These are phyloP conservation scores for Phyllostomus hastatus DNA, from an alignment of 2,113 vertebrate genomes.

Conservation along the genomic window DNA sequence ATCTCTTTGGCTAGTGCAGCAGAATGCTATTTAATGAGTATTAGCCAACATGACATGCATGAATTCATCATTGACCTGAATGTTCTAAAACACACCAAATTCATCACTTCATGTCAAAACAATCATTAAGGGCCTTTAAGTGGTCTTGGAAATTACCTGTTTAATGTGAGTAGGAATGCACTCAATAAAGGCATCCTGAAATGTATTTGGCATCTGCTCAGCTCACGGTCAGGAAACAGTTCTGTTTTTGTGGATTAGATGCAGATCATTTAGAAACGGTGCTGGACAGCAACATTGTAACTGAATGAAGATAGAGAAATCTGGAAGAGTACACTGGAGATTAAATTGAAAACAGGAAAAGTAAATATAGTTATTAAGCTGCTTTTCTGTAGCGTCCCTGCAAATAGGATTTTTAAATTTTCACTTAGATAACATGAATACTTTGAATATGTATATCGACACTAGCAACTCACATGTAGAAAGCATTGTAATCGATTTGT, in stretches of 20 bases:
- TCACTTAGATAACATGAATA: background rate
- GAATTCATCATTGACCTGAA: background rate
- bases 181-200: background rate
- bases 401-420: slow-evolving; percentile 1
- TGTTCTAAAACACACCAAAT: slow-evolving; percentile 37
- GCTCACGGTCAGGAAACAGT: slow-evolving; percentile 2
- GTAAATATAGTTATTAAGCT: background rate
- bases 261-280: background rate
- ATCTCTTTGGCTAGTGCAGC: background rate
- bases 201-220: background rate
- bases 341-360: background rate
- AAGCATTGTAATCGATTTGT: background rate
- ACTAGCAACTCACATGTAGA: background rate
- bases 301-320: background rate
- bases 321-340: background rate
- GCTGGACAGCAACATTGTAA: slow-evolving; percentile 8
- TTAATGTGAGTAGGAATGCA: background rate
- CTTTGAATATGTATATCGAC: background rate
- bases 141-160: slow-evolving; percentile 34
- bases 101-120: slow-evolving; percentile 13
- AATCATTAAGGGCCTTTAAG: background rate
- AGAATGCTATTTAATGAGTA: background rate
- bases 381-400: background rate
- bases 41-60: background rate
- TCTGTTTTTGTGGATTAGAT: slow-evolving; percentile 28